phyloP scores from a whole-genome alignment of 2,888 invertebrate genomes.

The Ochropleura plecta region DNA sequence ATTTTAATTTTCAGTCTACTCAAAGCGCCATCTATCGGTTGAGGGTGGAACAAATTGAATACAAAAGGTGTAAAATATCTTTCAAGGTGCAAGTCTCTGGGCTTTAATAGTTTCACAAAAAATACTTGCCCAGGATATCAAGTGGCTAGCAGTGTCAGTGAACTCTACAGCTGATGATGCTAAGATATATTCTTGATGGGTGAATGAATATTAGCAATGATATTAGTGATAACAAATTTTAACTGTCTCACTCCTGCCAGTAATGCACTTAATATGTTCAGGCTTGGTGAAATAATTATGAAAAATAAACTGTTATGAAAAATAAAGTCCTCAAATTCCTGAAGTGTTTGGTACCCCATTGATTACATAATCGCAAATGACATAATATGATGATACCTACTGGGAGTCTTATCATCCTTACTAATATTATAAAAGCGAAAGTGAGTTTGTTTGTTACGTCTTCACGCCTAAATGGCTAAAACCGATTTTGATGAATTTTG shows the following conservation, averaged over 20 bases:
- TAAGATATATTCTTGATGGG: not conserved
- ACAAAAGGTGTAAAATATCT: not conserved
- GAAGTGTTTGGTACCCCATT: not conserved
- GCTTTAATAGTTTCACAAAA: not conserved
- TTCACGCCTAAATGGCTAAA: too few species aligned
- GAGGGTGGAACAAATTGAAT: not conserved
- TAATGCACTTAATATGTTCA: not conserved
- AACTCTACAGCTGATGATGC: not conserved
- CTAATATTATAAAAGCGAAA: too few species aligned
- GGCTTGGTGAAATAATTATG: not conserved
- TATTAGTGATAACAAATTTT: not conserved
- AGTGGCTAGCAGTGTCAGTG: not conserved
- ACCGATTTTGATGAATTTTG: too few species aligned
- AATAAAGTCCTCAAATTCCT: not conserved
- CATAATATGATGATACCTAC: too few species aligned
- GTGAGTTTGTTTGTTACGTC: too few species aligned
- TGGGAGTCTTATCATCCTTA: too few species aligned
- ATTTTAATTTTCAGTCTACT: too few species aligned
- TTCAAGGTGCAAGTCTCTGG: not conserved
- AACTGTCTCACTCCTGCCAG: not conserved
- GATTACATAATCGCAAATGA: too few species aligned
- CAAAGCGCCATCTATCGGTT: conserved; percentile 1
- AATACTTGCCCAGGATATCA: not conserved
- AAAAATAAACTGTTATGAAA: too few species aligned
- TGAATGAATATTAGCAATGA: not conserved